These are phyloP conservation scores for Drosophila pruinosa DNA, from an alignment of 1,140 invertebrate species.

Conservation along the genomic window DNA sequence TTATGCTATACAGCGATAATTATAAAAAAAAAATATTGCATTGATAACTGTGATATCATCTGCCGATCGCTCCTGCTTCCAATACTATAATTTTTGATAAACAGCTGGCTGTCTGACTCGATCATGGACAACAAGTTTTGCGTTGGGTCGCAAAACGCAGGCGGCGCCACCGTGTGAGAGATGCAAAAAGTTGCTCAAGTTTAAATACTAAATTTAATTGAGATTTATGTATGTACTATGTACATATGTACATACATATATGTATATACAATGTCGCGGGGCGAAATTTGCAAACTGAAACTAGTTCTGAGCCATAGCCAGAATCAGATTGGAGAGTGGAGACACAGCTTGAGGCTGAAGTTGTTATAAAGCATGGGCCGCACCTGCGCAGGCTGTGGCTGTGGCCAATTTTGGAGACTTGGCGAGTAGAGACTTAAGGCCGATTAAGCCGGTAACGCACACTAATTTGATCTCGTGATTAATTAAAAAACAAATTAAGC, in stretches of 20 bases:
- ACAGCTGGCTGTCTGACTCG: slow-evolving; percentile 7
- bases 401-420: background rate
- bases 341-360: background rate
- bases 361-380: slow-evolving; percentile 3
- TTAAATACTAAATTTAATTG: slow-evolving; percentile 15
- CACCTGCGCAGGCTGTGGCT: slow-evolving; percentile 1
- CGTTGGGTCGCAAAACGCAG: slow-evolving; percentile 19
- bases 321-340: background rate
- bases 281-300: slow-evolving; percentile 23
- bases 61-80: background rate
- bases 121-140: slow-evolving; percentile 65
- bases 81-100: background rate
- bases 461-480: slow-evolving; percentile 30
- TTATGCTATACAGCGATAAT: background rate
- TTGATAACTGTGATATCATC: background rate
- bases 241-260: too few species aligned
- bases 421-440: background rate
- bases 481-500: slow-evolving; percentile 9
- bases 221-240: slow-evolving; percentile 15
- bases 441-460: slow-evolving; percentile 7
- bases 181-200: slow-evolving; percentile 29
- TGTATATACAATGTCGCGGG: too few species aligned
- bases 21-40: background rate
- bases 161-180: slow-evolving; percentile 22
- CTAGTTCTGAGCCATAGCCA: background rate